phyloP scores from a whole-genome alignment of 2,797 vertebrate genomes.

The Peromyscus aztecus region DNA sequence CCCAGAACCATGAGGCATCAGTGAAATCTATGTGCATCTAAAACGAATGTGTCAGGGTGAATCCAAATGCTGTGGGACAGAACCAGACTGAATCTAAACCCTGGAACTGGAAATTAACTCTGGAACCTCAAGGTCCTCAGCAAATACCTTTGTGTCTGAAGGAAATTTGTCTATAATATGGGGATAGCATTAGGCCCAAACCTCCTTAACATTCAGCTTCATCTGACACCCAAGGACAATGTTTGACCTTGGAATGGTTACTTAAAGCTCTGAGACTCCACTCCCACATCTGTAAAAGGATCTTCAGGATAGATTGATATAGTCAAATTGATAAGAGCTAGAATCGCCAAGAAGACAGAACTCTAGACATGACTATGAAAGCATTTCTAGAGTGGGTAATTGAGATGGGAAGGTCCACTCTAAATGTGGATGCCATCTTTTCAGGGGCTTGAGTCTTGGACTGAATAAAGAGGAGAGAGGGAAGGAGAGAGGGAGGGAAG shows the following conservation, averaged over 20 bases:
- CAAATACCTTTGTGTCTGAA: rapidly evolving
- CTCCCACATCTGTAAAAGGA: background rate
- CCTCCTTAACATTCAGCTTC: background rate
- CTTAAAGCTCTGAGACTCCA: background rate
- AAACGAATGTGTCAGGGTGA: rapidly evolving
- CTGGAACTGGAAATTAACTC: background rate
- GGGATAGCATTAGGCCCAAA: background rate
- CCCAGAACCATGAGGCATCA: rapidly evolving
- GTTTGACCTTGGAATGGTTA: background rate
- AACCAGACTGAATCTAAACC: background rate
- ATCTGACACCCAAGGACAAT: background rate
- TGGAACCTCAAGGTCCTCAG: background rate
- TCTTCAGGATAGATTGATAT: background rate
- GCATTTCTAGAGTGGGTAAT: background rate
- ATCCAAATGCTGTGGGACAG: background rate
- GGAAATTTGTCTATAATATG: rapidly evolving
- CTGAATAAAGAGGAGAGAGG: background rate
- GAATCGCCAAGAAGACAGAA: background rate
- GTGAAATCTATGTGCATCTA: background rate
- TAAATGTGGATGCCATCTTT: background rate
- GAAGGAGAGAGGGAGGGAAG: background rate
- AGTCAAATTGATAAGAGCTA: background rate
- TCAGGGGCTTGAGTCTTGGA: background rate
- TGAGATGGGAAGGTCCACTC: background rate
- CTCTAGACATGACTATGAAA: background rate